Evolutionary conservation across 2,113 vertebrate genomes (phyloP), one percentile per base, ranked within the genome.

Genomic region (Spea multiplicata): DNA sequence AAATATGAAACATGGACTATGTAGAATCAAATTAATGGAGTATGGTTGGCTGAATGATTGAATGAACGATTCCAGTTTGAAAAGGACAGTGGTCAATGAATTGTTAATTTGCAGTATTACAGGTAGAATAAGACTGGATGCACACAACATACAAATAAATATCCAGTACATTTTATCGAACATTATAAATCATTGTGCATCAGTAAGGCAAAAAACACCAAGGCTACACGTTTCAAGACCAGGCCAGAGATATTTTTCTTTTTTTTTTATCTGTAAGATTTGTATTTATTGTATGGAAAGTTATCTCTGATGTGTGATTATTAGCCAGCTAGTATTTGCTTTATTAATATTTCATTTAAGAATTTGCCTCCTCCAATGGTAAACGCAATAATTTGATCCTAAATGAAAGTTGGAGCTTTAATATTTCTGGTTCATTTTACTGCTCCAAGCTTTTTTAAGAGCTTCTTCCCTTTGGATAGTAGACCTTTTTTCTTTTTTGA

Each of bases 401-500:
- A 17, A 61, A 13, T 44, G 52, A 8, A n/a, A 16, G 49, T 4
- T 17, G 7, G 52, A 30, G 46, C 64, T n/a, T 66, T 10, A 76
- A 47, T 12, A 46, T 52, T 71, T 13, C 14, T 66, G 62, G 84
- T 70, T 95, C 95, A 96, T 87, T 95, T 95, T 88, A 95, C 95
- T 86, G 95, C 90, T 84, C 94, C 94, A 84, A 96, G 94, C 89
- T 89, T 95, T 93, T 95, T 94, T 89, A 97, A 94, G 75, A 96
- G 92, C 88, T 92, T 95, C 95, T 95, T 97, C 90, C 95, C 94
- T 94, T 95, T 96, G 93, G 92, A 96, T 91, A 97, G 93, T 86
- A 96, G 96, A 92, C 96, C 96, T 92, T 93, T 96, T 94, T 94
- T 96, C 95, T 94, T 94, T 95, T 90, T 93, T 88, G 95, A 93